These are phyloP conservation scores for Semaprochilodus insignis DNA, from an alignment of 2,797 vertebrate genomes.

Conservation along the genomic window DNA sequence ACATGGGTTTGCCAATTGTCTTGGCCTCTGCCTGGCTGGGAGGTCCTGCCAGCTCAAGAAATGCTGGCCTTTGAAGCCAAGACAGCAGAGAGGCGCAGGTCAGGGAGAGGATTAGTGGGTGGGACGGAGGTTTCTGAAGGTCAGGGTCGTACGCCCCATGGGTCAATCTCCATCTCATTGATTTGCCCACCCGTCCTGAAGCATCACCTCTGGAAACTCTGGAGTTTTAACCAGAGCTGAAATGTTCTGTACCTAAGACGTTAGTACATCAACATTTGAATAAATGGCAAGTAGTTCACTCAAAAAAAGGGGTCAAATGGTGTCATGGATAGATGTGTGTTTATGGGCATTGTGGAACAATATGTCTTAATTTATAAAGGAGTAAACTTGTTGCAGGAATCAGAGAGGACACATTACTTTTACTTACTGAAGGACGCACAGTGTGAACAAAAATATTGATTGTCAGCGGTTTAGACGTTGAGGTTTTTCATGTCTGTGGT, in stretches of 20 bases:
- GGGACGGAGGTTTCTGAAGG: constrained; percentile 60
- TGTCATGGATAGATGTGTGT: not conserved
- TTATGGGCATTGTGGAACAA: not conserved
- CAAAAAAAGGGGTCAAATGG: constrained; percentile 14
- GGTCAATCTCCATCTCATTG: constrained; percentile 57
- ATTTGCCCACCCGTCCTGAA: constrained; percentile 71
- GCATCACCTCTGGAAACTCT: constrained; percentile 61
- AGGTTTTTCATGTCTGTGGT: not conserved
- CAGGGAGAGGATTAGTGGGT: constrained; percentile 69
- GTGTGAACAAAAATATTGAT: not conserved
- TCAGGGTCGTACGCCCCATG: constrained; percentile 64
- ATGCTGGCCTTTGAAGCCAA: constrained; percentile 68
- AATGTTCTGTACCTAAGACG: constrained; percentile 38
- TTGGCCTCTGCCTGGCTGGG: constrained; percentile 59
- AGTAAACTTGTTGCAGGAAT: constrained; percentile 9
- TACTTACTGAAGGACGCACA: constrained; percentile 7
- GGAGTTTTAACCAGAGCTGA: constrained; percentile 61
- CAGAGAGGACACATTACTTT: constrained; percentile 7
- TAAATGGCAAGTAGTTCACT: not conserved
- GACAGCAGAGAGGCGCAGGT: constrained; percentile 66
- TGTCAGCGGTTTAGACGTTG: not conserved
- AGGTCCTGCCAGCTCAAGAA: constrained; percentile 69
- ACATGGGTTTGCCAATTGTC: constrained; percentile 43
- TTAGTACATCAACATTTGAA: constrained; percentile 12
- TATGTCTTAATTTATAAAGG: constrained; percentile 19